Evolutionary conservation across 2,113 vertebrate genomes (phyloP).

Genomic region (Puntigrus tetrazona): DNA sequence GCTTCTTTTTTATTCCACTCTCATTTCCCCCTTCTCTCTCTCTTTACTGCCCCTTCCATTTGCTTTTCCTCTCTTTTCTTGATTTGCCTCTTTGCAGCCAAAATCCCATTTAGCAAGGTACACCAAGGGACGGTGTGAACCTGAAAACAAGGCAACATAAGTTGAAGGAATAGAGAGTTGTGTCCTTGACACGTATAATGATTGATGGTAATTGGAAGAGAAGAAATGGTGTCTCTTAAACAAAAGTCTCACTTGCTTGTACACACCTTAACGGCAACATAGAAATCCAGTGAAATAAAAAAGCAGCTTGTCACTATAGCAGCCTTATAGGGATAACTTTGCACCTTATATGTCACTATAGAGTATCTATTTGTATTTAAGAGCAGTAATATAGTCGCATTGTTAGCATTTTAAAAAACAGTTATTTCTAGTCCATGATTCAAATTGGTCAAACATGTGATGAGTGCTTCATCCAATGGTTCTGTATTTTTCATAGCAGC

Average conservation of each 20-base stretch:
- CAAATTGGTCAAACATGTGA: too few relatives aligned
- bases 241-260: background rate
- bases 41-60: background rate
- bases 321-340: background rate
- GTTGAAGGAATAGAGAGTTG: background rate
- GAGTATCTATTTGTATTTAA: background rate
- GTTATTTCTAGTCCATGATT: too few relatives aligned
- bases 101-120: conserved; percentile 2
- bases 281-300: background rate
- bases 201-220: conserved; percentile 9
- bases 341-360: background rate
- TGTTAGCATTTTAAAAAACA: too few relatives aligned
- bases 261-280: background rate
- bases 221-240: background rate
- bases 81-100: background rate
- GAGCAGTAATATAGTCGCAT: background rate
- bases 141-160: background rate
- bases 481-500: too few relatives aligned
- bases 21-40: background rate
- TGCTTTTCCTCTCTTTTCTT: background rate
- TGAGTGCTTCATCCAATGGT: too few relatives aligned
- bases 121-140: background rate
- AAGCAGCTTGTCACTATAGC: background rate
- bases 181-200: background rate
- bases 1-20: background rate